Evolutionary conservation across 2,113 vertebrate genomes (phyloP).

Genomic region (Dicaeum eximium): DNA sequence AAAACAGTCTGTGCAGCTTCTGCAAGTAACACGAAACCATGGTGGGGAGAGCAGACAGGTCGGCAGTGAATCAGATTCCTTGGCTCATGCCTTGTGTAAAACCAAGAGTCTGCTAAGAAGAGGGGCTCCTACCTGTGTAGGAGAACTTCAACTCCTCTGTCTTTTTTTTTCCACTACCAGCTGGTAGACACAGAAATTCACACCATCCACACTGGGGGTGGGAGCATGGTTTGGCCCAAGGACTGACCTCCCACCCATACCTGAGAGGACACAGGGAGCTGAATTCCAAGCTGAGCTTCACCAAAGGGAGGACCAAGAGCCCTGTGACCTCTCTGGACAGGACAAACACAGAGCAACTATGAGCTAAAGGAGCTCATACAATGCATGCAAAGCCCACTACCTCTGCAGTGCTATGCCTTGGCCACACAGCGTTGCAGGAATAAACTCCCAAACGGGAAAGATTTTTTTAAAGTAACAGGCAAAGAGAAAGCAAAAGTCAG

Average conservation of each 20-base stretch:
- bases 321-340: not conserved
- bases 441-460: not conserved
- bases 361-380: not conserved
- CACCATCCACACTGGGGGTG: not conserved
- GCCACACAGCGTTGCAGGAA: not conserved
- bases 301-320: not conserved
- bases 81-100: not conserved
- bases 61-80: not conserved
- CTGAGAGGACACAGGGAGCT: not conserved
- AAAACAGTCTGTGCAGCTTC: not conserved
- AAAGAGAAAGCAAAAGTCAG: not conserved
- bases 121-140: not conserved
- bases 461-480: not conserved
- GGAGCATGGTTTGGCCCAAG: not conserved
- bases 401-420: not conserved
- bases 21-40: not conserved
- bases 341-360: not conserved
- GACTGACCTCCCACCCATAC: not conserved
- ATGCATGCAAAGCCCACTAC: rapidly evolving
- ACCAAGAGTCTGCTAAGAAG: not conserved
- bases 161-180: not conserved
- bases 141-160: not conserved
- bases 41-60: not conserved
- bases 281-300: not conserved
- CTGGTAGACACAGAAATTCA: not conserved